Evolutionary conservation across 2,888 invertebrate species (phyloP), one percentile per base, ranked within the genome.

Genomic region (Carterocephalus palaemon): DNA sequence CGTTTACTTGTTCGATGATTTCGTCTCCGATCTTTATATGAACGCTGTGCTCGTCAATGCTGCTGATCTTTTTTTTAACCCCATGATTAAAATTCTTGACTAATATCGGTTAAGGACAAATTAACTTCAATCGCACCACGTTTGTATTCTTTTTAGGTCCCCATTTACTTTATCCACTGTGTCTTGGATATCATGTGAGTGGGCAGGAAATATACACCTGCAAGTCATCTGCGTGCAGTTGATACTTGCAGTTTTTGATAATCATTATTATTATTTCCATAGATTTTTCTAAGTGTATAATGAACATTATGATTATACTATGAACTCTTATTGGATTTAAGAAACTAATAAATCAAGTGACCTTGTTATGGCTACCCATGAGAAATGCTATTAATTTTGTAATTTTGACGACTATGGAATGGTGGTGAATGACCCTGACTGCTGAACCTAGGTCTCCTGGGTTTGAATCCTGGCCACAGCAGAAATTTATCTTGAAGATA

Each of bases 161-260:
- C 13, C 28, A 7, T 28, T 28, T 7, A 28, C 12, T 28, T 28
- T 28, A n/a, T 13, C n/a, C 1, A 28, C 28, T 12, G 13, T 13
- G 2, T 13, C 13, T 10, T 13, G 5, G 2, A 6, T 28, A 10
- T 28, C 13, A 6, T 7, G 13, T 7, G 47, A 46, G 1, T 20
- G n/a, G n/a, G 7, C 20, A 23, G 2, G 48, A 43, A 2, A 38
- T 19, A 13, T 47, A 50, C 2, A 51, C 1, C 12, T 49, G 51
- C 1, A 48, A 3, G 19, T 51, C 51, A 24, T 51, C 41, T 1
- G 46, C 47, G 8, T 49, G 47, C 1, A 45, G 4, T 12, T 49
- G 49, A 19, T 46, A 49, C n/a, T 37, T 26, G 5, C 48, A 50
- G 10, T 46, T 5, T n/a, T 26, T 13, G 3, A 52, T 43, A 10